phyloP scores from a whole-genome alignment of 2,113 vertebrate species.

The Myotis davidii region DNA sequence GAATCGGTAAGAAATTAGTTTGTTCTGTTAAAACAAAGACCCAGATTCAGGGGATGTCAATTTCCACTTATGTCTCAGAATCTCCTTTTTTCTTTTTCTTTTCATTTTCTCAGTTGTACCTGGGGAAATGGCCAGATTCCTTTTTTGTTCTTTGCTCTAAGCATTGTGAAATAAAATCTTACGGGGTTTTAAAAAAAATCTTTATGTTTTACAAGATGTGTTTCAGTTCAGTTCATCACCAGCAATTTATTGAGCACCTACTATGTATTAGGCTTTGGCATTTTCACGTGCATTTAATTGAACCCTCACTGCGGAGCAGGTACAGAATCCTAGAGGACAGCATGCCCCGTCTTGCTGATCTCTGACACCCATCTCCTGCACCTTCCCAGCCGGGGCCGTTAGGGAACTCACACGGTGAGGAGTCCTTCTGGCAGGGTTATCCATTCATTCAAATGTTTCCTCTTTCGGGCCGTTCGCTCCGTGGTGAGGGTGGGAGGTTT shows the following conservation, averaged over 20 bases:
- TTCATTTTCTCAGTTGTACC: neutral
- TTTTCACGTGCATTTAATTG: neutral
- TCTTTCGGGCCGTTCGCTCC: conserved; percentile 31
- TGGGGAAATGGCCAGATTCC: neutral
- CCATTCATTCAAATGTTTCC: neutral
- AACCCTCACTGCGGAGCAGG: neutral
- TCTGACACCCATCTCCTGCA: neutral
- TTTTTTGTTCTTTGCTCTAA: neutral
- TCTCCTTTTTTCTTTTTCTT: neutral
- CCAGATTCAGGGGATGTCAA: neutral
- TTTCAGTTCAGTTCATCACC: neutral
- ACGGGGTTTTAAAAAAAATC: neutral
- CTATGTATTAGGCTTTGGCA: neutral
- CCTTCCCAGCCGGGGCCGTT: neutral
- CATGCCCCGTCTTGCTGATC: accelerated
- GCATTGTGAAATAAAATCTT: neutral
- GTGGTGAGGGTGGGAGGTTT: conserved; percentile 48
- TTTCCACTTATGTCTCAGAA: neutral
- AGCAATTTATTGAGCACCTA: neutral
- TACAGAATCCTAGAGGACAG: neutral
- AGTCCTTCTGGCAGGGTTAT: neutral
- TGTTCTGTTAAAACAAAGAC: neutral
- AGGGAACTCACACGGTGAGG: neutral
- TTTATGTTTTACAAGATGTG: neutral
- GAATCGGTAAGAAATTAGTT: neutral